Evolutionary conservation across 2,888 invertebrate species (phyloP).

Genomic region (Adineta ricciae): DNA sequence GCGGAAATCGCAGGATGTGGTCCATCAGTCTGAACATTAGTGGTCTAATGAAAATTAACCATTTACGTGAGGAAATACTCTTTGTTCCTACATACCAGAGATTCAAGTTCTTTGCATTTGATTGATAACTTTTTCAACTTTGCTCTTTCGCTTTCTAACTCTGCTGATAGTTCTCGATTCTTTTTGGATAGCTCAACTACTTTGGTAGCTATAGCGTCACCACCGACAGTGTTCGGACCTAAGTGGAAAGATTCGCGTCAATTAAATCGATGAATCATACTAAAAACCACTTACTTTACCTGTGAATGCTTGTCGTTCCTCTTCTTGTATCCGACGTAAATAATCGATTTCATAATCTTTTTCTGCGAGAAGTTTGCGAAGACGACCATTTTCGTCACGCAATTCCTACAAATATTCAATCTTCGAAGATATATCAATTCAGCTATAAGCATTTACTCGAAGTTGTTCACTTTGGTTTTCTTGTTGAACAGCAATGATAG

Average conservation of each 20-base stretch:
- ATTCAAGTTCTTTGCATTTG: constrained; percentile 43
- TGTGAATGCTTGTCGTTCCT: constrained; percentile 39
- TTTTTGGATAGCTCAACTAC: constrained; percentile 50
- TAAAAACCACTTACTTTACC: constrained; percentile 35
- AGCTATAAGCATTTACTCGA: neutral
- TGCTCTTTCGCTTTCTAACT: constrained; percentile 46
- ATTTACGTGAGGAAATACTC: neutral
- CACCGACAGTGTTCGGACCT: constrained; percentile 38
- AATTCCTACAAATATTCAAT: constrained; percentile 38
- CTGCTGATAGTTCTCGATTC: constrained; percentile 46
- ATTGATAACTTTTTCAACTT: constrained; percentile 42
- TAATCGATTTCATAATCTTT: constrained; percentile 47
- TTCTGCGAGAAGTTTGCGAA: constrained; percentile 47
- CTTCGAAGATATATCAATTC: neutral
- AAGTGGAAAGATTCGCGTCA: neutral
- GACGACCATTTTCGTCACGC: constrained; percentile 50
- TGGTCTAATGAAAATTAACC: neutral
- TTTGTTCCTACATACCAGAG: neutral
- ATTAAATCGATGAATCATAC: constrained; percentile 14
- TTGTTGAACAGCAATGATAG: neutral
- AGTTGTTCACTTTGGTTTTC: neutral
- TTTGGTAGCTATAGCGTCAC: constrained; percentile 47
- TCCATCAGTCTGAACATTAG: neutral
- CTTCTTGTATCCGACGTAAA: constrained; percentile 44
- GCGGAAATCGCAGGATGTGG: neutral